Evolutionary conservation across 2,797 vertebrate genomes (phyloP), one percentile per base, ranked within the genome.

Genomic region (Alcedo quadribrachys): DNA sequence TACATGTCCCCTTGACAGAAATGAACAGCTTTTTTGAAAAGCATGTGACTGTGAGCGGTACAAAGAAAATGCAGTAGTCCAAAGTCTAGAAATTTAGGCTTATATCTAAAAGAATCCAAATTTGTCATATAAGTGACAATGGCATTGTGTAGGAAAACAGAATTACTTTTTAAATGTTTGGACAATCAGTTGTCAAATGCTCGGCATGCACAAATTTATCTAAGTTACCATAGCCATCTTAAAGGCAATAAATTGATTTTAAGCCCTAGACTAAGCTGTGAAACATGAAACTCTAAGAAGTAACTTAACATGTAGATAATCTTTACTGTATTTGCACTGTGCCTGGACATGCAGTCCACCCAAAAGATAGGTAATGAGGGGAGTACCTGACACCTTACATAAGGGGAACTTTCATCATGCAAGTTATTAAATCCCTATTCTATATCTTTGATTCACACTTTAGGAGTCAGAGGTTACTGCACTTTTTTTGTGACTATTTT

Each of bases 371-470:
- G 8, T 9, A 45, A 4, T 4, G 5, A 87, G 57, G 16, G 7
- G 30, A 50, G 2, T 8, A 22, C 42, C 12, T 61, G 22, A 27
- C 8, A 57, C 11, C 42, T 66, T 54, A 28, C 0, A 0, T 50
- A 28, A 67, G 12, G 25, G 28, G 25, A 87, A 60, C 13, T 67
- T 43, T 21, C 15, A 53, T 0, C 0, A 0, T 33, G 19, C 4
- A 74, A 60, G 32, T 32, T 70, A 4, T 50, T 67, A 50, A 63
- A 81, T 55, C 14, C 12, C 1, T 14, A 2, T 74, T 77, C 28
- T 35, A 12, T n/a, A 81, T 12, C 21, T 61, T 68, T 68, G n/a
- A 43, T 57, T 42, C 27, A 43, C 22, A 53, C 32, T 88, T 78
- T 33, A 66, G 22, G 30, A 8, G 7, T 60, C 74, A 9, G 7